A percentile compares a stretch with the other conserved stretches of the same genome.
Conservation (phyloP, 2,797 vertebrate species). For the Rhynchotus rufescens region DNA sequence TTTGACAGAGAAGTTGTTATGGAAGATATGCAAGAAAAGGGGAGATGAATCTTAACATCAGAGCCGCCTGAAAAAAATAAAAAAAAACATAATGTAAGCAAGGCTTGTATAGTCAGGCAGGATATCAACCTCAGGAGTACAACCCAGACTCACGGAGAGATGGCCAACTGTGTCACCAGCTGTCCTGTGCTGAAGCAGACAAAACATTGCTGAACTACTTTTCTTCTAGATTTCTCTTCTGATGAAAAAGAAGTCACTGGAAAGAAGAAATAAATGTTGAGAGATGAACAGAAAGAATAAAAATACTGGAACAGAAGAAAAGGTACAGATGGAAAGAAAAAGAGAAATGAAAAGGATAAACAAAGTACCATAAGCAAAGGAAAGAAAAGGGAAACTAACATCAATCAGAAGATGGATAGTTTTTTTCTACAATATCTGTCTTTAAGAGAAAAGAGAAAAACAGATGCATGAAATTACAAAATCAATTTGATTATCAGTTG, state of each 20-base stretch:
- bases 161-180: background rate
- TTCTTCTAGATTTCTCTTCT: slow-evolving; percentile 4
- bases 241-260: background rate
- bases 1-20: background rate
- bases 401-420: background rate
- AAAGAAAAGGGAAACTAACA: background rate
- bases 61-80: background rate
- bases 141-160: slow-evolving; percentile 1
- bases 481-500: background rate
- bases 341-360: background rate
- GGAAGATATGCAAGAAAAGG: background rate
- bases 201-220: background rate
- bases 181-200: background rate
- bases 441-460: background rate
- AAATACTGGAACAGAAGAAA: slow-evolving; percentile 7
- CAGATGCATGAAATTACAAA: background rate
- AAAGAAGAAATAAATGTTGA: slow-evolving; percentile 25
- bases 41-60: background rate
- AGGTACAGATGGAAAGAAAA: background rate
- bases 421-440: background rate
- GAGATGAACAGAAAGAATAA: slow-evolving; percentile 20
- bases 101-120: background rate
- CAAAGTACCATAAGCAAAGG: background rate
- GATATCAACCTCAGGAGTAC: background rate
- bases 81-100: background rate